Evolutionary conservation across 2,113 vertebrate species (phyloP), one percentile per base, ranked within the genome.

Genomic region (Seriola dumerili): DNA sequence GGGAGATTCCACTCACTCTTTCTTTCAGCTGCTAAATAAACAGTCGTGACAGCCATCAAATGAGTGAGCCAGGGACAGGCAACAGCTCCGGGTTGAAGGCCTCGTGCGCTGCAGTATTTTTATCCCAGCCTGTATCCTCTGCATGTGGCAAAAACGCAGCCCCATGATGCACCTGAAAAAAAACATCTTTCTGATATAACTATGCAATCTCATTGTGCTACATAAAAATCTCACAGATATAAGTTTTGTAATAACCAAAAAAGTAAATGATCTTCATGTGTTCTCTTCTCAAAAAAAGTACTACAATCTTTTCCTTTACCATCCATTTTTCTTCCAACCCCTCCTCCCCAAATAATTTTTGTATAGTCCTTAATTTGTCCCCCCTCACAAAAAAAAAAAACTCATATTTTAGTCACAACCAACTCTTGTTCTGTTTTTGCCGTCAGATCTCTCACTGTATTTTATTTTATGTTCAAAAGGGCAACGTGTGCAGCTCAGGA

Each of bases 401-500:
- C 62, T 19, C 19, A 54, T 61, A 58, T 74, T 74, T 57, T 10
- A 2, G 64, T 69, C 40, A 54, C 34, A 59, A 55, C 75, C 13
- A n/a, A 40, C 29, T 73, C 23, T 64, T 71, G 34, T 52, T 69
- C 42, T 61, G 40, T 12, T 0, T 29, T 55, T 78, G 54, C 42
- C 48, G 63, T 50, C 32, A 32, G 40, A 34, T 63, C 34, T 54
- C 61, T 8, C 14, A 12, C 66, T 78, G 64, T 62, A 83, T 40
- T 36, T 25, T 70, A 69, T 64, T 65, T 2, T 29, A 73, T 70
- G 6, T 81, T 80, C 68, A 62, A 73, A 80, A 80, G 19, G 55
- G 57, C 72, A 62, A 62, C 4, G 0, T 52, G 40, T n/a, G 59
- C 57, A 69, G 38, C 75, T 71, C 58, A 36, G 42, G 16, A 40